Percentiles rank a stretch among this genome's conserved stretches.
These are phyloP conservation scores for Drosophila helvetica DNA, from an alignment of 2,888 invertebrate genomes.

Conservation along the genomic window DNA sequence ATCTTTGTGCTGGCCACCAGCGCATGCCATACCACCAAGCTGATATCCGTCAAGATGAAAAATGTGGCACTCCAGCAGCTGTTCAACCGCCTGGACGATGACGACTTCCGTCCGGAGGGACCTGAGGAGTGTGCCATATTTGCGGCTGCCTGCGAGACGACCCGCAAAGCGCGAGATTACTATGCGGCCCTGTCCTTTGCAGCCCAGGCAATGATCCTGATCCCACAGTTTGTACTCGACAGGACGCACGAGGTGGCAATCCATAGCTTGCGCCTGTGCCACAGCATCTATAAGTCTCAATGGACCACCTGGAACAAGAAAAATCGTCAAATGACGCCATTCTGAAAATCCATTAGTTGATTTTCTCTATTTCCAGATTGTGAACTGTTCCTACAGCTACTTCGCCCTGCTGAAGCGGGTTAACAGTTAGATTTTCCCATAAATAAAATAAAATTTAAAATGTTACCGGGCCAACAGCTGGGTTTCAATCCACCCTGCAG, in stretches of 20 bases:
- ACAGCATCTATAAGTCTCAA: slow-evolving; percentile 61
- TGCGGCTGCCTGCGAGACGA: slow-evolving; percentile 35
- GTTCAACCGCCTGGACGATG: slow-evolving; percentile 46
- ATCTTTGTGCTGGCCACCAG: slow-evolving; percentile 68
- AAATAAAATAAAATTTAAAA: neutral
- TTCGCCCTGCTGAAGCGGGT: slow-evolving; percentile 74
- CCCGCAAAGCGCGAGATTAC: slow-evolving; percentile 47
- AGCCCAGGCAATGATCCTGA: slow-evolving; percentile 45
- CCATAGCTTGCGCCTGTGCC: slow-evolving; percentile 56
- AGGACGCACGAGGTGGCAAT: slow-evolving; percentile 60
- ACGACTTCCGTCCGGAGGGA: slow-evolving; percentile 48
- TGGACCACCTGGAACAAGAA: slow-evolving; percentile 62
- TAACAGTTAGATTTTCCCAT: slow-evolving; percentile 60
- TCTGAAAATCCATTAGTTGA: neutral
- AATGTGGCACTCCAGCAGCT: slow-evolving; percentile 42
- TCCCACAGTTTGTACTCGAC: slow-evolving; percentile 50
- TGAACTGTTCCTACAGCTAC: slow-evolving; percentile 77
- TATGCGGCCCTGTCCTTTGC: slow-evolving; percentile 59
- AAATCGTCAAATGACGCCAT: slow-evolving; percentile 52
- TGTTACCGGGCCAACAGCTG: neutral
- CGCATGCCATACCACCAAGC: slow-evolving; percentile 57
- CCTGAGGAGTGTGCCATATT: slow-evolving; percentile 47
- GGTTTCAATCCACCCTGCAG: too few relatives aligned
- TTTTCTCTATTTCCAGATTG: slow-evolving; percentile 59
- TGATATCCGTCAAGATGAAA: slow-evolving; percentile 46